Evolutionary conservation across 2,888 invertebrate species (phyloP), one percentile per base, ranked within the genome.

Genomic region (Mimumesa dahlbomi): DNA sequence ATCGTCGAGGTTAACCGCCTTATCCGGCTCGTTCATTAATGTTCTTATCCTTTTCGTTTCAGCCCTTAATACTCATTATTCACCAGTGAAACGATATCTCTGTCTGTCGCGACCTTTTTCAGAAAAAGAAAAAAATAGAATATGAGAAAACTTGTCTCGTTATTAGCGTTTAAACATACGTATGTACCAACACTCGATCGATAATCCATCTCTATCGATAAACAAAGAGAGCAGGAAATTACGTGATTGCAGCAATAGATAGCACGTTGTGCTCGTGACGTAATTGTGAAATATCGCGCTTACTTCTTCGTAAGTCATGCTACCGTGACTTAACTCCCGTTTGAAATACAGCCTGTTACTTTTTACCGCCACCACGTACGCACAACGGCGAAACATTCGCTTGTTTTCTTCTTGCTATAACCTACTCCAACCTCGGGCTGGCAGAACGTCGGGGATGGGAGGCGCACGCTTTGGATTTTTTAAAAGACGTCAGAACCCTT

Each of bases 1-100:
- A 76, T 75, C 66, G 43, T 50, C 42, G 61, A 57, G 73, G 73
- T 69, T 76, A 78, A 68, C 49, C 48, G 75, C 36, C 67, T 77
- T 77, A 71, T 77, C 71, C 74, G 38, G 3, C 31, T 57, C 25
- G 29, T 18, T 45, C 48, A 46, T 49, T 38, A 63, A 58, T 13
- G 50, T 31, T 64, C n/a, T n/a, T n/a, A n/a, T 38, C 53, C 29
- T 53, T 42, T 31, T 29, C 29, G 29, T 29, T 29, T 29, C 2
- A 29, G 1, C 9, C 2, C 29, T 1, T 29, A n/a, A n/a, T n/a
- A n/a, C n/a, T n/a, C n/a, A 25, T 25, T 25, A 25, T 25, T 25
- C 3, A 25, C 25, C 25, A 7, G 25, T 25, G 34, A 11, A 34
- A 34, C 34, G 9, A 34, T 11, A n/a, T 9, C 57, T 58, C 53